These are phyloP conservation scores for Dicycla oo DNA, from an alignment of 2,888 invertebrate species.

Conservation along the genomic window DNA sequence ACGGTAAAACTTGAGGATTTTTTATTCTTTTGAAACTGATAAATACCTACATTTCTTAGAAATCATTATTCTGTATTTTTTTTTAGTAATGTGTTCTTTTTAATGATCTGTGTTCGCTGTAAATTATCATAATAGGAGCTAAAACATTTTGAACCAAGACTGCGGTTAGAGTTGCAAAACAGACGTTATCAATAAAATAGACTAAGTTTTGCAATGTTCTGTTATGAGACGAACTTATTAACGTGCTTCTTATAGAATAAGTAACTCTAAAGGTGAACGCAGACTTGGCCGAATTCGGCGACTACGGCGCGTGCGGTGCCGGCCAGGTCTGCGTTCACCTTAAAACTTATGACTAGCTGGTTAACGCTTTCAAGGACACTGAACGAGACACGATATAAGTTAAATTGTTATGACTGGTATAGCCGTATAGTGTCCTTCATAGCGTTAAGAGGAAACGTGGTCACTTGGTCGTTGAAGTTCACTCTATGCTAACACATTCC, in stretches of 20 bases:
- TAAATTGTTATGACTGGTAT: too few relatives aligned
- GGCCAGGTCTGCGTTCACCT: too few relatives aligned
- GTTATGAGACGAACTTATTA: not conserved
- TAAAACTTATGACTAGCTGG: too few relatives aligned
- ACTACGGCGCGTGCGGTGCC: too few relatives aligned
- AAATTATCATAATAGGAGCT: not conserved
- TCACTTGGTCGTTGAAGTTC: not conserved
- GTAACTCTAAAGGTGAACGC: not conserved
- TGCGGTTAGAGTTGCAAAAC: not conserved
- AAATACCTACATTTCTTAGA: not conserved
- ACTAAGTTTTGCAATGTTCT: not conserved
- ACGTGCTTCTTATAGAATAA: not conserved
- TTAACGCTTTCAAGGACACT: too few relatives aligned
- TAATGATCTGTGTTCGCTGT: constrained; percentile 1
- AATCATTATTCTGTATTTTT: too few relatives aligned
- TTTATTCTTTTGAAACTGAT: not conserved
- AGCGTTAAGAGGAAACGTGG: not conserved
- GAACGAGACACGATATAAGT: too few relatives aligned
- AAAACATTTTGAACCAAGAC: not conserved
- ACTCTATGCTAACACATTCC: not conserved
- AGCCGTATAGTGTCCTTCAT: too few relatives aligned
- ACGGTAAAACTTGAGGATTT: not conserved
- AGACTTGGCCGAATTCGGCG: too few relatives aligned
- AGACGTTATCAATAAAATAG: constrained; percentile 17
- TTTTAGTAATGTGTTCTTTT: not conserved